Percentiles rank a stretch among this genome's conserved stretches.
phyloP scores from a whole-genome alignment of 1,140 invertebrate species.

The Schlechtendalia chinensis region DNA sequence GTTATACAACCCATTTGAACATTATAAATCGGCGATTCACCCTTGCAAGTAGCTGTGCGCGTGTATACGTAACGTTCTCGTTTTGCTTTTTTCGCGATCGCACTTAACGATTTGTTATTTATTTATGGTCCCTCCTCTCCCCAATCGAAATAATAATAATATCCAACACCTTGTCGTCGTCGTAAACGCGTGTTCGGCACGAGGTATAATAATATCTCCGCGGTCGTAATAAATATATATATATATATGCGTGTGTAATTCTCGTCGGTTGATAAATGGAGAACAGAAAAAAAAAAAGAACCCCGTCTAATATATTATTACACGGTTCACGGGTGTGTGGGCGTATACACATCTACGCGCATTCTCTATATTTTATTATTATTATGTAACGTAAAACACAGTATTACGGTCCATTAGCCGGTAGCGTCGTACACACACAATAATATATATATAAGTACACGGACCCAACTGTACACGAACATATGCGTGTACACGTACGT shows the following conservation, averaged over 20 bases:
- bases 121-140: too few species aligned
- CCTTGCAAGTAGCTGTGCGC: too few species aligned
- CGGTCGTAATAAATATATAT: too few species aligned
- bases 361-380: not conserved
- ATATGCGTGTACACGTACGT: not conserved
- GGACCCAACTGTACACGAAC: too few species aligned
- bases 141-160: too few species aligned
- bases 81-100: too few species aligned
- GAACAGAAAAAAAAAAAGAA: not conserved
- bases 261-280: not conserved
- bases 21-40: too few species aligned
- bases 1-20: too few species aligned
- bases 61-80: too few species aligned
- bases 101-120: too few species aligned
- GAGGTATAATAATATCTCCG: not conserved
- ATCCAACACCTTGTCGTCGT: not conserved
- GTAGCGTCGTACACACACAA: not conserved
- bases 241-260: too few species aligned
- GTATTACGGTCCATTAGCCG: conserved; percentile 18
- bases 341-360: not conserved
- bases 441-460: not conserved
- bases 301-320: not conserved
- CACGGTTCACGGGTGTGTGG: conserved; percentile 7
- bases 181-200: not conserved
- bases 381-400: conserved; percentile 6